Evolutionary conservation across 1,140 invertebrate species (phyloP).

Genomic region (Scaptomyza montana): DNA sequence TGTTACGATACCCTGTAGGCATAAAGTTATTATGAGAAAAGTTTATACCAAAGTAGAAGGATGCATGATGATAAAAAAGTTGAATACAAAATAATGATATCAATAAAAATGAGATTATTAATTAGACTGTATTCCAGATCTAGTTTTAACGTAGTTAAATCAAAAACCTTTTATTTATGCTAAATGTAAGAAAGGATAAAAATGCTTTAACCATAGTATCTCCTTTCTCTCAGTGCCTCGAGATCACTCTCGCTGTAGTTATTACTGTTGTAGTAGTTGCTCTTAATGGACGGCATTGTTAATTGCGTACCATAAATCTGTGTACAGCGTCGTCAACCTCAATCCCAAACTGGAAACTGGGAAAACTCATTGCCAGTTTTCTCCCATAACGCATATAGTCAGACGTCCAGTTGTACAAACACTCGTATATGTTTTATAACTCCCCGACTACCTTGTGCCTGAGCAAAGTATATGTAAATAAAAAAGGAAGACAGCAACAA

Average conservation of each 20-base stretch:
- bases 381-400: conserved; percentile 33
- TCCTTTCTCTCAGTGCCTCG: neutral
- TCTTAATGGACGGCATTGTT: conserved; percentile 76
- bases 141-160: no score
- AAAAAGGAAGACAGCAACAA: conserved; percentile 26
- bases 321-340: conserved; percentile 66
- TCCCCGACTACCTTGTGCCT: conserved; percentile 21
- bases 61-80: no score
- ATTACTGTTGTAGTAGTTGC: conserved; percentile 33
- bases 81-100: no score
- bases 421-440: conserved; percentile 68
- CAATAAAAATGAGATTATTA: no score
- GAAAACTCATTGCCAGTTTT: conserved; percentile 11
- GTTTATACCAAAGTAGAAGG: neutral
- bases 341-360: conserved; percentile 24
- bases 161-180: no score
- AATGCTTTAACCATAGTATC: conserved; percentile 6
- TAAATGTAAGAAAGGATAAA: no score
- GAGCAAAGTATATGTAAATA: conserved; percentile 5
- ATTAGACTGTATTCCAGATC: no score
- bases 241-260: conserved; percentile 8
- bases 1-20: conserved; percentile 17
- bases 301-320: conserved; percentile 79
- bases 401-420: conserved; percentile 22
- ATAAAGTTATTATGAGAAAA: neutral